These are phyloP conservation scores for Orussus abietinus DNA, from an alignment of 1,140 invertebrate species.

Conservation along the genomic window DNA sequence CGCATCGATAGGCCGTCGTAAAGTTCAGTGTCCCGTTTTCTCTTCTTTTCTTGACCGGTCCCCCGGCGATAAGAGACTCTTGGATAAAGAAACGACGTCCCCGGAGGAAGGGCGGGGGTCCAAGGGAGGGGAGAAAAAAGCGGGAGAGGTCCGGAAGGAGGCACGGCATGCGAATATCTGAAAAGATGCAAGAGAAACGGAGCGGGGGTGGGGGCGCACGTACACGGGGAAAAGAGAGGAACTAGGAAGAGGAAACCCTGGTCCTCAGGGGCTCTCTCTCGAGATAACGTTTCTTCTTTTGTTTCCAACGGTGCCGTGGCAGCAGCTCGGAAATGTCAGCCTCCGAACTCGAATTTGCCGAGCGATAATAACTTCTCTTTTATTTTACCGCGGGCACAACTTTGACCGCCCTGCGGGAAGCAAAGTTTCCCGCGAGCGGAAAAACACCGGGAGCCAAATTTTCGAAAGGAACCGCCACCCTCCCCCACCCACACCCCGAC, in stretches of 20 bases:
- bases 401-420: too few relatives aligned
- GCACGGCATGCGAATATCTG: not conserved
- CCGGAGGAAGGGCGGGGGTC: conserved; percentile 7
- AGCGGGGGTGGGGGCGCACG: conserved; percentile 12
- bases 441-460: too few relatives aligned
- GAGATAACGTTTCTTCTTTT: conserved; percentile 32
- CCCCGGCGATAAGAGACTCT: conserved; percentile 18
- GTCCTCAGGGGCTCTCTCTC: conserved; percentile 17
- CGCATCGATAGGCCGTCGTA: too few relatives aligned
- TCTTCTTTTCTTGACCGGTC: conserved; percentile 21
- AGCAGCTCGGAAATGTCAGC: conserved; percentile 1
- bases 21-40: too few relatives aligned
- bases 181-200: too few relatives aligned
- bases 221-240: conserved; percentile 7
- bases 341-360: conserved; percentile 30
- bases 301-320: conserved; percentile 5
- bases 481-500: too few relatives aligned
- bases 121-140: conserved; percentile 1
- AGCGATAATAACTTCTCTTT: conserved; percentile 32
- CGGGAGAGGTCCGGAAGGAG: conserved; percentile 1
- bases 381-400: conserved; percentile 16
- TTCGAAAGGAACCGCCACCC: too few relatives aligned
- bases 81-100: conserved; percentile 23
- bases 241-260: conserved; percentile 8
- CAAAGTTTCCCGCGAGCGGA: too few relatives aligned